These are phyloP conservation scores for Micropoecilia bifurca DNA, from an alignment of 2,797 vertebrate species.

Conservation along the genomic window DNA sequence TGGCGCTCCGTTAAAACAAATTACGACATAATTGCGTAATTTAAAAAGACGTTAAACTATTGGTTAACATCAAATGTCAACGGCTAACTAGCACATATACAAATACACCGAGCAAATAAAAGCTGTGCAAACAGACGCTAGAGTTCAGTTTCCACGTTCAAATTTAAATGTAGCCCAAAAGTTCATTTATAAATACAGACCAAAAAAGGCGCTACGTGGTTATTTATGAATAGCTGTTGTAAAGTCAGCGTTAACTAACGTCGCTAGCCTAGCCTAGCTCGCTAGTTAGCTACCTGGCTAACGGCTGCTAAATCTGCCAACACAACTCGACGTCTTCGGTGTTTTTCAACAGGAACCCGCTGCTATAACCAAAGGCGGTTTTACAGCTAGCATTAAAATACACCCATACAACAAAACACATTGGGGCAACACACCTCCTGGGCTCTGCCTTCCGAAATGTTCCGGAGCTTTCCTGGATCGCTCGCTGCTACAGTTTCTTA, in stretches of 20 bases:
- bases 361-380: neutral
- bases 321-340: constrained; percentile 31
- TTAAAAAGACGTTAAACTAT: constrained; percentile 41
- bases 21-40: neutral
- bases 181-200: neutral
- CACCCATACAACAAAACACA: neutral
- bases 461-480: constrained; percentile 28
- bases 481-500: constrained; percentile 14
- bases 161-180: neutral
- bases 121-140: neutral
- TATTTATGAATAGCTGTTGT: neutral
- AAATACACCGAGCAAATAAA: constrained; percentile 13
- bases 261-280: constrained; percentile 1
- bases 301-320: constrained; percentile 13
- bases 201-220: constrained; percentile 17
- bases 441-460: constrained; percentile 7
- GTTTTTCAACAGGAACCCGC: neutral
- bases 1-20: neutral
- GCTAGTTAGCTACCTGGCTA: constrained; percentile 8
- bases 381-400: neutral
- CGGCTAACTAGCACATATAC: neutral
- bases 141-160: neutral
- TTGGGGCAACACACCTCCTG: neutral
- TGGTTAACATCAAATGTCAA: constrained; percentile 27
- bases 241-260: constrained; percentile 12